phyloP scores from a whole-genome alignment of 2,888 invertebrate species.

The Cephus spinipes region DNA sequence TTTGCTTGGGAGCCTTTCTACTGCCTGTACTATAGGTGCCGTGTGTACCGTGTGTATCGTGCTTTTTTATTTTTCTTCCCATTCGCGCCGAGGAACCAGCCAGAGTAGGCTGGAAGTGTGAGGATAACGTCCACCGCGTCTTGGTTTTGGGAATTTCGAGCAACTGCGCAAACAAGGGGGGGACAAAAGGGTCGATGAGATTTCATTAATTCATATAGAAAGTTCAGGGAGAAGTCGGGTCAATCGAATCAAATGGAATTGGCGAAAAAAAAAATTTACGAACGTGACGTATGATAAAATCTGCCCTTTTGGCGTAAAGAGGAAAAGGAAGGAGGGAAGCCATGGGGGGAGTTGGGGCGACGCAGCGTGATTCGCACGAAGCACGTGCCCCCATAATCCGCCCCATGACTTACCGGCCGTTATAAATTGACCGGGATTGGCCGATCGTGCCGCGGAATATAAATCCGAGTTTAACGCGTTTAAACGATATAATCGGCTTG shows the following conservation, averaged over 20 bases:
- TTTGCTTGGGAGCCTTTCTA: slow-evolving; percentile 10
- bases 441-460: slow-evolving; percentile 23
- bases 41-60: slow-evolving; percentile 4
- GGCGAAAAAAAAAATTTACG: too few relatives aligned
- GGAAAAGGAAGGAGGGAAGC: background rate
- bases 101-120: too few relatives aligned
- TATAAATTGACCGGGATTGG: background rate
- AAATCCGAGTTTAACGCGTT: slow-evolving; percentile 12
- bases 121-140: too few relatives aligned
- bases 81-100: too few relatives aligned
- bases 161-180: slow-evolving; percentile 21
- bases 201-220: too few relatives aligned
- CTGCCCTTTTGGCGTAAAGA: background rate
- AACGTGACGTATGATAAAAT: too few relatives aligned
- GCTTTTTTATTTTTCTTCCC: slow-evolving; percentile 8
- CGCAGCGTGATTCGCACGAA: background rate
- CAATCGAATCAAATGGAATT: too few relatives aligned
- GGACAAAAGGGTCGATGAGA: too few relatives aligned
- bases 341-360: background rate
- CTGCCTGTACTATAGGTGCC: background rate
- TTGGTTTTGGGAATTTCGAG: slow-evolving; percentile 19
- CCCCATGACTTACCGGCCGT: slow-evolving; percentile 5
- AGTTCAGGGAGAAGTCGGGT: too few relatives aligned
- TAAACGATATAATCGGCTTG: background rate
- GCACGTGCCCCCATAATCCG: slow-evolving; percentile 11